A percentile compares a stretch with the other conserved stretches of the same genome.
Conservation (phyloP, 2,113 vertebrate genomes). For the Morone saxatilis region DNA sequence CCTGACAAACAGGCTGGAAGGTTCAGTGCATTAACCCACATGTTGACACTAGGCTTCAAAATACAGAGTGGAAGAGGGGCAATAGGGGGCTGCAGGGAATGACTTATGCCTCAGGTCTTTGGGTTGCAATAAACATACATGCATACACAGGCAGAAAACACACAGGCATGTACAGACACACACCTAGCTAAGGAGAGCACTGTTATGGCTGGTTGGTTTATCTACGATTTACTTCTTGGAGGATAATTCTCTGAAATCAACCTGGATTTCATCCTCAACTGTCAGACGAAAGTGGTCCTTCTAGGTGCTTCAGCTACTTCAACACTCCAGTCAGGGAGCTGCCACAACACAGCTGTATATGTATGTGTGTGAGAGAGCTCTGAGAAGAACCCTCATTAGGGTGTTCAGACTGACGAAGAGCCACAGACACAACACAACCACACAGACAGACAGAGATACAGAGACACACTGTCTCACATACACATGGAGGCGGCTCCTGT, state of each 20-base stretch:
- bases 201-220: constrained; percentile 20
- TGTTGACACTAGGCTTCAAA: constrained; percentile 59
- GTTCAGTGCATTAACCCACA: constrained; percentile 67
- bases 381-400: constrained; percentile 49
- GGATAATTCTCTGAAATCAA: constrained; percentile 9
- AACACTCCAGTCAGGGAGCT: background rate
- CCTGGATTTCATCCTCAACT: background rate
- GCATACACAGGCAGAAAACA: background rate
- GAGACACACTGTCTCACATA: constrained; percentile 10
- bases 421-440: constrained; percentile 66
- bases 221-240: background rate
- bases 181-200: background rate
- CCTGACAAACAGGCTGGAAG: constrained; percentile 61
- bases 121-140: constrained; percentile 31
- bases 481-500: constrained; percentile 9
- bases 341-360: constrained; percentile 34
- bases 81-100: constrained; percentile 37
- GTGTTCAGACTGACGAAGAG: constrained; percentile 48
- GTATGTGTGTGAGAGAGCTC: background rate
- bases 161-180: constrained; percentile 14
- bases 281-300: constrained; percentile 36
- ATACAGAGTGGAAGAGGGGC: constrained; percentile 16
- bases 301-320: constrained; percentile 7
- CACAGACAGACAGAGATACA: constrained; percentile 41
- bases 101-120: constrained; percentile 36